Evolutionary conservation across 1,140 invertebrate species (phyloP).

Genomic region (Brachionus paranguensis): DNA sequence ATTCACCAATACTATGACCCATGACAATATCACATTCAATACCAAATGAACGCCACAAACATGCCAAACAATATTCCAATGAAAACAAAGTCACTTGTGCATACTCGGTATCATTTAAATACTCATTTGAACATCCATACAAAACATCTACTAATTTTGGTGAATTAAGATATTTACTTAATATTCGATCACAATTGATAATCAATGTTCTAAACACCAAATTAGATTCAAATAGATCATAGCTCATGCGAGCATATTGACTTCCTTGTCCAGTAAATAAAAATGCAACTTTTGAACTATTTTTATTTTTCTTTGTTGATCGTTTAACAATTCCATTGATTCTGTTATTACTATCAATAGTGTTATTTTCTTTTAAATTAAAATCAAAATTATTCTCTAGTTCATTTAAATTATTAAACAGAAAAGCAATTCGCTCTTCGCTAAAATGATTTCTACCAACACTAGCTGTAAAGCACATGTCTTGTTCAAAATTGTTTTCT

Average conservation of each 20-base stretch:
- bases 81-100: background rate
- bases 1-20: constrained; percentile 23
- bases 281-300: background rate
- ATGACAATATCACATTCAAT: background rate
- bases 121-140: background rate
- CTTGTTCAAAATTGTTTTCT: background rate
- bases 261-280: background rate
- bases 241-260: background rate
- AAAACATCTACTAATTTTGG: background rate
- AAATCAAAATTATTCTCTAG: background rate
- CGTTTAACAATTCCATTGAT: background rate
- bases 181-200: background rate
- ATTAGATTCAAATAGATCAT: background rate
- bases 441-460: background rate
- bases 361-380: background rate
- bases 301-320: background rate
- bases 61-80: background rate
- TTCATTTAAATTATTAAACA: background rate
- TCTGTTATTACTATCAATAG: background rate
- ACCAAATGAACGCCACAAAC: background rate
- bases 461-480: background rate
- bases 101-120: background rate
- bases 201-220: background rate
- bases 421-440: background rate
- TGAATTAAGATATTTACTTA: background rate